These are phyloP conservation scores for Quiscalus mexicanus DNA, from an alignment of 2,113 vertebrate genomes.

Conservation along the genomic window DNA sequence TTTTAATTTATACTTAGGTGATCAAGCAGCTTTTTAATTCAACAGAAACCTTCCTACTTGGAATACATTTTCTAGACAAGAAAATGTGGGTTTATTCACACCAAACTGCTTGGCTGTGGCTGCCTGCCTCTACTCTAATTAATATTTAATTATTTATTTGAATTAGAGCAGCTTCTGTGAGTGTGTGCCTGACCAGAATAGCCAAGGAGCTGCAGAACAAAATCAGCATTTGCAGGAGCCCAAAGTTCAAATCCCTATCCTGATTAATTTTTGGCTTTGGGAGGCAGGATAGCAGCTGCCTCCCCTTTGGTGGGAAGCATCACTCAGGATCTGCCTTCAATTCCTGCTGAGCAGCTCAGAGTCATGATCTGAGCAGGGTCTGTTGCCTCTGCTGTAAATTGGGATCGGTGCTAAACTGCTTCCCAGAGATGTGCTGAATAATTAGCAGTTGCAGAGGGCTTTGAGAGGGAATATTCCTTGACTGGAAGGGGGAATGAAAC, in stretches of 20 bases:
- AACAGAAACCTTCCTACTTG: neutral
- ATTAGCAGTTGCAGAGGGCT: neutral
- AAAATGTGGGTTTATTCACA: neutral
- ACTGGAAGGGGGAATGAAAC: neutral
- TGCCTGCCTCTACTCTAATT: neutral
- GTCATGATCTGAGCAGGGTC: neutral
- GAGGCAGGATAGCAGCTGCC: neutral
- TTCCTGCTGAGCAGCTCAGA: neutral
- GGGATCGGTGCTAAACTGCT: neutral
- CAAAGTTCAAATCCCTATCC: neutral
- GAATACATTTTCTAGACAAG: neutral
- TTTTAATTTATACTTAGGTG: neutral
- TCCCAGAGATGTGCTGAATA: neutral
- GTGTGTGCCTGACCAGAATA: neutral
- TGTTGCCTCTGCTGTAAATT: neutral
- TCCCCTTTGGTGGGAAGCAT: neutral
- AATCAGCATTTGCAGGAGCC: neutral
- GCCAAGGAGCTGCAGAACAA: neutral
- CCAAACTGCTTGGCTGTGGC: neutral
- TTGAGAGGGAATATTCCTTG: neutral
- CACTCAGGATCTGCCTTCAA: neutral
- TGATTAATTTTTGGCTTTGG: neutral
- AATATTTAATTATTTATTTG: conserved; percentile 48
- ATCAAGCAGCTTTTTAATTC: neutral
- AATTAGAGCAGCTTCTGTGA: neutral